Percentiles rank a stretch among this genome's conserved stretches.
phyloP scores from a whole-genome alignment of 2,888 invertebrate species.

The Dicyrtomina minuta region DNA sequence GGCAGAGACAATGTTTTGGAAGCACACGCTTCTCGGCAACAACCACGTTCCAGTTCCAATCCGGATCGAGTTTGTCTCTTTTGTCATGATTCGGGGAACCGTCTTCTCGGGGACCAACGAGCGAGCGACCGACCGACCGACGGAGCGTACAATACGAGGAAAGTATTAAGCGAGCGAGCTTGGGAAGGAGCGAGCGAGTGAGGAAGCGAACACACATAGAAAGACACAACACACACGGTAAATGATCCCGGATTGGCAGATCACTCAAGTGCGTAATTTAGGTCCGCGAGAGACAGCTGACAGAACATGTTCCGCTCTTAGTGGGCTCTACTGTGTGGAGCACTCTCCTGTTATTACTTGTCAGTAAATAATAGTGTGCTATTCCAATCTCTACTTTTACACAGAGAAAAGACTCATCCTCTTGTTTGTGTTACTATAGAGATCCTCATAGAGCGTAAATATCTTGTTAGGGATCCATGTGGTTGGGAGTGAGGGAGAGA shows the following conservation, averaged over 20 bases:
- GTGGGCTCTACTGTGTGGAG: slow-evolving; percentile 18
- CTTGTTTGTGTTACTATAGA: slow-evolving; percentile 14
- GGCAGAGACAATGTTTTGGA: slow-evolving; percentile 1
- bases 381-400: slow-evolving; percentile 20
- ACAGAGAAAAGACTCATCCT: slow-evolving; percentile 20
- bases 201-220: slow-evolving; percentile 9
- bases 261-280: slow-evolving; percentile 44
- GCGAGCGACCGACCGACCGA: no score
- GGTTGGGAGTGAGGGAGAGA: no score
- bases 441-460: no score
- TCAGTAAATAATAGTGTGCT: slow-evolving; percentile 26
- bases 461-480: no score
- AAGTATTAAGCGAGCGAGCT: neutral
- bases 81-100: slow-evolving; percentile 26
- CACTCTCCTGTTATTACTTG: slow-evolving; percentile 26
- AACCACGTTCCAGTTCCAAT: slow-evolving; percentile 32
- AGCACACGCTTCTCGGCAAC: slow-evolving; percentile 5
- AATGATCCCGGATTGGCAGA: slow-evolving; percentile 41
- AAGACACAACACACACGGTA: slow-evolving; percentile 15
- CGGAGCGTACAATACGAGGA: neutral
- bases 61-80: slow-evolving; percentile 34
- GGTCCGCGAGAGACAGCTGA: slow-evolving; percentile 40
- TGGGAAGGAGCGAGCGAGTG: no score
- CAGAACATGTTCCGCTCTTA: slow-evolving; percentile 38
- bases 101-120: slow-evolving; percentile 26